Evolutionary conservation across 2,797 vertebrate genomes (phyloP), one percentile per base, ranked within the genome.

Genomic region (Cephalopachus bancanus): DNA sequence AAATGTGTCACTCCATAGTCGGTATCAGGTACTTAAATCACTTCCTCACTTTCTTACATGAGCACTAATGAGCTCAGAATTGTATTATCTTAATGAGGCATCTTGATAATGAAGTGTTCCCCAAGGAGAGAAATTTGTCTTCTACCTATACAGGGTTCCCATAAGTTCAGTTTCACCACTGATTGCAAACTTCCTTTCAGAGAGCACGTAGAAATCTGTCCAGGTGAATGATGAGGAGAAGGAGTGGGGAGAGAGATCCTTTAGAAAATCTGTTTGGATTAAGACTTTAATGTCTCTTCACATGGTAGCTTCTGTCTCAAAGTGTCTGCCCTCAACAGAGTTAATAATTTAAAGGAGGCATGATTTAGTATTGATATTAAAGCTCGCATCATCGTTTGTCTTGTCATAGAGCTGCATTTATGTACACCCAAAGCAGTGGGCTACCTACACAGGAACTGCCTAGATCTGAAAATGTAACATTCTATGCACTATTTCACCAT

Each of bases 1-100:
- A 28, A 75, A 93, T 15, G 14, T 51, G 71, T 64, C 78, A 86
- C n/a, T 30, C 59, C 44, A 44, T 44, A 83, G 71, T 88, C 33
- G 65, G 10, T 44, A 51, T 37, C 22, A 92, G 53, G 44, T 69
- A 24, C 55, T 71, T 80, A 51, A 94, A 44, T 91, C n/a, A 94
- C 74, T 92, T 91, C 53, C 53, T 86, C 91, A 83, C 28, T 16
- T 28, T 93, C 83, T 94, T 88, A 76, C 59, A 87, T 96, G 80
- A 87, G 51, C 74, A n/a, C 33, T 85, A 90, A 89, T 83, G 74
- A 72, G 15, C 65, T 83, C 30, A 30, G 33, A 83, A 33, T n/a
- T 26, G 33, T 5, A 79, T 74, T 55, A 69, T 26, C 83, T 72
- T 93, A 95, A 89, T 83, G 81, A 97, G 67, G 26, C 24, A 89